These are phyloP conservation scores for Limnephilus lunatus DNA, from an alignment of 2,888 invertebrate species.

Conservation along the genomic window DNA sequence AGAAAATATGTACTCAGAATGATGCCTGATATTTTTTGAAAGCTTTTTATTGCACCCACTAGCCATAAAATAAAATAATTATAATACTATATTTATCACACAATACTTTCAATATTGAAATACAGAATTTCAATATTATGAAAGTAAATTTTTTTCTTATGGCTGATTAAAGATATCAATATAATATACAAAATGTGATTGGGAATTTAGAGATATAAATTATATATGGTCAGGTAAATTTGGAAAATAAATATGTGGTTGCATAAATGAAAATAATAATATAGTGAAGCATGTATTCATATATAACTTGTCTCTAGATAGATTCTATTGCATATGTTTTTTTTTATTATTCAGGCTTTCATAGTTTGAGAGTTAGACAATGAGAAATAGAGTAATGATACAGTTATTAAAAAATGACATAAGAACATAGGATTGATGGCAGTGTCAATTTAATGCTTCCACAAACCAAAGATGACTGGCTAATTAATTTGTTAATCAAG, in stretches of 20 bases:
- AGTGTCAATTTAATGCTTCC: background rate
- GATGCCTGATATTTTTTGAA: too few species aligned
- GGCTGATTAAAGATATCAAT: too few species aligned
- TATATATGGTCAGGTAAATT: background rate
- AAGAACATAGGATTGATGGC: slow-evolving; percentile 25
- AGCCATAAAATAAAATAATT: too few species aligned
- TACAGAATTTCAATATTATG: background rate
- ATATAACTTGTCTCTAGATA: background rate
- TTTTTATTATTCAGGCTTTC: background rate
- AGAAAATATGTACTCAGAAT: too few species aligned
- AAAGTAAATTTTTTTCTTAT: background rate
- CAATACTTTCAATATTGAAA: background rate
- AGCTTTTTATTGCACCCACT: too few species aligned
- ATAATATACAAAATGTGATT: too few species aligned
- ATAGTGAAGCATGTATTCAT: background rate
- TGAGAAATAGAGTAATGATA: background rate
- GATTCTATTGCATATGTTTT: background rate
- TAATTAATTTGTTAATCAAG: background rate
- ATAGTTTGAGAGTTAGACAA: background rate
- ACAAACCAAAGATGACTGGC: background rate
- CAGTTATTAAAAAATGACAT: slow-evolving; percentile 16
- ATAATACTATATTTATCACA: too few species aligned
- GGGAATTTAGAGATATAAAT: too few species aligned
- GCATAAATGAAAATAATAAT: background rate
- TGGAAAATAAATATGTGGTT: background rate